These are phyloP conservation scores for Rhimphoctona megacephalus DNA, from an alignment of 2,888 invertebrate species.

Conservation along the genomic window DNA sequence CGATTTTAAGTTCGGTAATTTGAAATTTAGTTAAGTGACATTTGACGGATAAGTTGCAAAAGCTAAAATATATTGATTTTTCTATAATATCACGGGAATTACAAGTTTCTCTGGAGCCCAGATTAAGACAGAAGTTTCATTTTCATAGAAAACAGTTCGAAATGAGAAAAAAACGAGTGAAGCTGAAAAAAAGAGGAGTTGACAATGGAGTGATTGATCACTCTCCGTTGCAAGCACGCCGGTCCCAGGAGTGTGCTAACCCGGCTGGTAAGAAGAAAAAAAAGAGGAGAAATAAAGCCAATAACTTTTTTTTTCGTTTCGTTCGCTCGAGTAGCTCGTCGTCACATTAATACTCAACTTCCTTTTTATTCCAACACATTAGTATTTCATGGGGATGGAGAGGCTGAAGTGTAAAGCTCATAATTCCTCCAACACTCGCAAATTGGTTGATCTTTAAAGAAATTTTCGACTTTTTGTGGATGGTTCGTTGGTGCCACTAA, in stretches of 20 bases:
- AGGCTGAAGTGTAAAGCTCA: neutral
- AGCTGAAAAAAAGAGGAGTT: neutral
- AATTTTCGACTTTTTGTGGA: neutral
- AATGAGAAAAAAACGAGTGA: neutral
- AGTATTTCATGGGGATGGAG: neutral
- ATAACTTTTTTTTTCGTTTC: slow-evolving; percentile 20
- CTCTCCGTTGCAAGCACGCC: slow-evolving; percentile 8
- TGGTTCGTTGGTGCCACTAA: neutral
- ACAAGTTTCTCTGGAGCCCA: neutral
- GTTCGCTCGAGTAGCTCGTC: slow-evolving; percentile 4
- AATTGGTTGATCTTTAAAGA: neutral
- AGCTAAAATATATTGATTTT: neutral
- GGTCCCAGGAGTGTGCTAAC: slow-evolving; percentile 2
- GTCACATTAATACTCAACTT: neutral
- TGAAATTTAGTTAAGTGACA: neutral
- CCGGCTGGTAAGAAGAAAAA: slow-evolving; percentile 7
- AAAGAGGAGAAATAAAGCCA: neutral
- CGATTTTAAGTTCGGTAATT: neutral
- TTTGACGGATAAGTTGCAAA: neutral
- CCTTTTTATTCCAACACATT: neutral
- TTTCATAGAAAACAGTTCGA: slow-evolving; percentile 7
- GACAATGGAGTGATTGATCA: slow-evolving; percentile 27
- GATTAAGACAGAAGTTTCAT: slow-evolving; percentile 2
- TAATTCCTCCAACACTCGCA: neutral
- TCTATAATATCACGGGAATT: neutral